Base-by-base conservation (phyloP, 1,140 invertebrate genomes). In the Asbolus verrucosus region DNA sequence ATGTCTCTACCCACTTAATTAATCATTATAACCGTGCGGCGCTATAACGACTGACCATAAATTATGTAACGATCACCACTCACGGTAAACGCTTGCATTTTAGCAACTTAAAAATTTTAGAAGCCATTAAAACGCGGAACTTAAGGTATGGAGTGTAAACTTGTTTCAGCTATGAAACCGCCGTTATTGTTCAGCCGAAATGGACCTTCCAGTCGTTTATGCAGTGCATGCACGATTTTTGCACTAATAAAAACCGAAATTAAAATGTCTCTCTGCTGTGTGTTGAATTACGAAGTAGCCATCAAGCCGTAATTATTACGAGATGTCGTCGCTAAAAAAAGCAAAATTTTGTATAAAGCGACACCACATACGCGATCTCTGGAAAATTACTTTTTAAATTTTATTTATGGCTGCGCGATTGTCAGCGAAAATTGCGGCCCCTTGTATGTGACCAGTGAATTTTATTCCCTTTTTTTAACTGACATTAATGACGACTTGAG, bases 1-100 rank as follows among this genome's bases (percentile, higher is more conserved):
- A 54, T 14, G 19, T 24, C 46, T 24, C 46, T 13, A 54, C 21
- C 46, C 46, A 27, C 46, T 54, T 54, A 54, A 54, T 54, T 54
- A 54, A 54, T 54, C 46, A 54, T 54, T 54, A 27, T 54, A 54
- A 54, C 46, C n/a, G 21, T 27, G 46, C 21, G 46, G 46, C 21
- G 46, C 21, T 54, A 24, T 54, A 54, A 54, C 46, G 46, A 27
- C 46, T 24, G 3, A 11, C 19, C 46, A 54, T 54, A 27, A 54
- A 54, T 54, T 54, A 54, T 54, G 8, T 21, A 50, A 21, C 5
- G 11, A 1, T 8, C 43, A 8, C 19, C 43, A 54, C 15, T 54
- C 9, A 13, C 21, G 21, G 24, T 54, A 54, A 54, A 54, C 46
- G 46, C 19, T 14, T 24, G 21, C 46, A 54, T 54, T 50, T 50